Evolutionary conservation across 2,113 vertebrate species (phyloP), one percentile per base, ranked within the genome.

Genomic region (Xerus inauris): DNA sequence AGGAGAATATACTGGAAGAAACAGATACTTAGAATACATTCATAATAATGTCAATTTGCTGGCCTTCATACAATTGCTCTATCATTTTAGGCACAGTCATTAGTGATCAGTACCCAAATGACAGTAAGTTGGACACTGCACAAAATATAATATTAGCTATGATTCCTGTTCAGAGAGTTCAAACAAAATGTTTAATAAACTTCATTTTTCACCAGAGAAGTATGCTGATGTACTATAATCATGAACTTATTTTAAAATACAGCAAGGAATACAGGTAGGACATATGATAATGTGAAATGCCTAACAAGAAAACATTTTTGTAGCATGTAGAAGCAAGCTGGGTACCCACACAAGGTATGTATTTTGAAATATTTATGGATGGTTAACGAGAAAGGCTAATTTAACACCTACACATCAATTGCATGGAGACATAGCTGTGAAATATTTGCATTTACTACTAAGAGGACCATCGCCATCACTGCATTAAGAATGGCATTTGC

Each of bases 301-400:
- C 71, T 96, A 94, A 94, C 59, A 95, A 95, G 95, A 32, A 87
- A 96, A 91, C 96, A 92, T 6, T 72, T 95, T 97, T 97, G 64
- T 81, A 97, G 95, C 96, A 95, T 97, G 97, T 97, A 98, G 96
- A 97, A 98, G 96, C 95, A 97, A 97, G 97, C 95, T 89, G 49
- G 85, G 76, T 97, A 94, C 87, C 83, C 97, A 97, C 92, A 87
- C 75, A 87, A 97, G 80, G 88, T 95, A 94, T 93, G 94, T 82
- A 96, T 97, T 97, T 96, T 95, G 96, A 98, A 98, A 96, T 96
- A 97, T 97, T 97, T 96, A 94, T 96, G 93, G 88, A 95, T 96
- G 90, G 95, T 95, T 98, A 97, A 97, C 94, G 92, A 97, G 94
- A 97, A 97, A 97, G 92, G 95, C 97, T 97, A 97, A 97, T 95